Base-by-base conservation (phyloP, 2,113 vertebrate genomes). In the Varanus komodoensis region DNA sequence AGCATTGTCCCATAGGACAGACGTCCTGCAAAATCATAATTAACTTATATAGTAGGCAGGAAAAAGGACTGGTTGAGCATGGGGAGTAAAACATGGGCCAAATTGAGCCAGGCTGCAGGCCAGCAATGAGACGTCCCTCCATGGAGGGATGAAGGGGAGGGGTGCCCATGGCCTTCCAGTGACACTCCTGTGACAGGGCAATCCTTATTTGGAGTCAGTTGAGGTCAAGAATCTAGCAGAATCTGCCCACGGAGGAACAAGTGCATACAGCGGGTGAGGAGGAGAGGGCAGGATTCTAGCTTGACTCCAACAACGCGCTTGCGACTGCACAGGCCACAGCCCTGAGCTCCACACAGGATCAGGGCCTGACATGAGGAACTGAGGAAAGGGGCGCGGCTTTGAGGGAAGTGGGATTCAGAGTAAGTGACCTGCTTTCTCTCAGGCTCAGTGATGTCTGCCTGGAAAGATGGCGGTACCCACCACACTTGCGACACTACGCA, bases 21-120 rank as follows among this genome's bases (percentile, higher is more conserved):
- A 52, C 23, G 44, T 32, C 50, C 34, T 67, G 8, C 74, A 75
- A 88, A 82, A 68, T 48, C 69, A 61, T 93, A 71, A 84, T 75
- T 9, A 44, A 54, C 87, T 92, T 27, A 8, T 27, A 32, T 0
- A 77, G 12, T 57, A 61, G 80, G 61, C 0, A 1, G 54, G 67
- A 67, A 78, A 82, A 54, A 64, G 14, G 38, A 29, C 11, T 25
- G 48, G 67, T 9, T 91, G 69, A 77, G 89, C 80, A 78, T 3
- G 69, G 27, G 15, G 4, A 25, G 29, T 69, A 54, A 25, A 90
- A 69, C 67, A 50, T 71, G 27, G 27, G 83, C 52, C 68, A 50
- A 50, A 71, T 12, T 85, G 83, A 85, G 67, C 82, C 29, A 68
- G 64, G 64, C 64, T 27, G 15, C 34, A 69, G 27, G 44, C 44